These are phyloP conservation scores for Merops nubicus DNA, from an alignment of 2,113 vertebrate species.

Conservation along the genomic window DNA sequence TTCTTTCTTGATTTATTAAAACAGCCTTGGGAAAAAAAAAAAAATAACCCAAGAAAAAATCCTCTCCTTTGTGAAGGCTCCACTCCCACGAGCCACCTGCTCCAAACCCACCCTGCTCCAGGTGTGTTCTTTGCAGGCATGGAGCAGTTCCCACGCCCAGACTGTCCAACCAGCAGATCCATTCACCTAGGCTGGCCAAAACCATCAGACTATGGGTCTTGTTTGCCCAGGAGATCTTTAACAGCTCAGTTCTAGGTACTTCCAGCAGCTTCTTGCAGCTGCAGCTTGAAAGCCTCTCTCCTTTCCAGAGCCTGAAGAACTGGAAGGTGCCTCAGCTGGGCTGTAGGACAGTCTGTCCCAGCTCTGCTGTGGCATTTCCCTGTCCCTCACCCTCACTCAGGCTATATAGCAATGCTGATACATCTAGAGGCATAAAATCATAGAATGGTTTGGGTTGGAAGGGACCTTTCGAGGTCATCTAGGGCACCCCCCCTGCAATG, in stretches of 20 bases:
- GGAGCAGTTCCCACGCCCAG: background rate
- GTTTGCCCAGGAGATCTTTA: background rate
- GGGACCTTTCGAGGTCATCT: no score
- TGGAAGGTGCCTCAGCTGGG: background rate
- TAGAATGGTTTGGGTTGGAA: no score
- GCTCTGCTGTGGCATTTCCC: background rate
- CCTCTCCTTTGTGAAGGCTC: background rate
- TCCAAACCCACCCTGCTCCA: background rate
- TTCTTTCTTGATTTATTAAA: slow-evolving; percentile 62
- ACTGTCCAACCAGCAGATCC: background rate
- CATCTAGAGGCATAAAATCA: background rate
- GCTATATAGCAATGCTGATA: background rate
- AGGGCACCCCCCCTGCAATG: no score
- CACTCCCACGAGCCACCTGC: slow-evolving; percentile 48
- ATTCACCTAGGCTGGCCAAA: background rate
- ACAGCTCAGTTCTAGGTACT: background rate
- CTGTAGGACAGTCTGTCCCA: background rate
- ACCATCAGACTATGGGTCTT: background rate
- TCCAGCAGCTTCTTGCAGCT: background rate
- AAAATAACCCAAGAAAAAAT: no score
- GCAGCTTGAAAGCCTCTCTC: background rate
- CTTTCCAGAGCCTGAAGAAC: background rate
- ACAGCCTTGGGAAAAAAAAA: slow-evolving; percentile 24
- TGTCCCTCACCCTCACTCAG: background rate
- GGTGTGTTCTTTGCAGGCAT: background rate